Percentiles rank a stretch among this genome's conserved stretches.
Evolutionary conservation across 2,113 vertebrate species (phyloP).

Genomic region (Trogon surrucura): DNA sequence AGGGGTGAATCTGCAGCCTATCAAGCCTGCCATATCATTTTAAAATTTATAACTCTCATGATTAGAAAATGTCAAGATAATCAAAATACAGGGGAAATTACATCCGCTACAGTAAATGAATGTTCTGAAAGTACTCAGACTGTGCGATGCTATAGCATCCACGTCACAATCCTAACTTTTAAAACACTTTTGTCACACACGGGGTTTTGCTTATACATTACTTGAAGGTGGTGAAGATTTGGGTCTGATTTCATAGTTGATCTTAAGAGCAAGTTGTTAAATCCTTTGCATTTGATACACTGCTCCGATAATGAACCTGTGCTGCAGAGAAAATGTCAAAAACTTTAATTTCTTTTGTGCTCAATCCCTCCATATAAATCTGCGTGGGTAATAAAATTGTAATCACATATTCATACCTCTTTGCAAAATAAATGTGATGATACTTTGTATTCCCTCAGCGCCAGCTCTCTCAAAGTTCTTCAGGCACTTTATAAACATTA

Average conservation of each 20-base stretch:
- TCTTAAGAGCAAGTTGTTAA: background rate
- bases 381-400: slow-evolving; percentile 31
- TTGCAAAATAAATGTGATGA: slow-evolving; percentile 45
- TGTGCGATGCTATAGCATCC: background rate
- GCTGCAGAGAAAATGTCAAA: background rate
- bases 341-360: slow-evolving; percentile 47
- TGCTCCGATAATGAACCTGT: background rate
- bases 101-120: slow-evolving; percentile 34
- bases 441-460: background rate
- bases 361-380: background rate
- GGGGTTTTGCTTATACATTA: background rate
- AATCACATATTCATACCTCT: slow-evolving; percentile 41
- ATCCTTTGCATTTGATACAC: background rate
- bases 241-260: background rate
- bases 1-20: slow-evolving; percentile 14
- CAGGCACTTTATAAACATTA: slow-evolving; percentile 32
- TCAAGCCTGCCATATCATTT: slow-evolving; percentile 44
- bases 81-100: slow-evolving; percentile 62
- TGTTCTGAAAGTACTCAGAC: background rate
- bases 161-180: background rate
- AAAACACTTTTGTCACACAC: background rate
- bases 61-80: slow-evolving; percentile 64
- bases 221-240: background rate
- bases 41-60: slow-evolving; percentile 56
- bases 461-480: background rate